Base-by-base conservation (phyloP, 2,113 vertebrate species). In the Megaceryle maxima region DNA sequence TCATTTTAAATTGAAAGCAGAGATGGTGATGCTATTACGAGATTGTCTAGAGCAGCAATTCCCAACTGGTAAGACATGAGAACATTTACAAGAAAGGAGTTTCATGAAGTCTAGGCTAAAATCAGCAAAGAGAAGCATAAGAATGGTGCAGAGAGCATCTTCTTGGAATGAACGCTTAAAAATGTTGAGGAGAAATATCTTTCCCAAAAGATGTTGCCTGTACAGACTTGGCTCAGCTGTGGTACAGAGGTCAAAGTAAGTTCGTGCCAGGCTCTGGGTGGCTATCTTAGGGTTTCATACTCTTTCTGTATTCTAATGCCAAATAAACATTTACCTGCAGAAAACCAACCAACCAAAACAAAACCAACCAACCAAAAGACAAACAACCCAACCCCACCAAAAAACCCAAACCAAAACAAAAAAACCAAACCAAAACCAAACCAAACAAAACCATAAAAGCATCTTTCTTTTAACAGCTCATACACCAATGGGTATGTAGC, bases 1-100 rank as follows among this genome's bases (percentile, higher is more conserved):
- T 96, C 80, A 89, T 83, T 91, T 91, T 95, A 94, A 96, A 97
- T 94, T 96, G 90, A 93, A 95, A 96, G 74, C 96, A 94, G 94
- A 96, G 81, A 50, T 0, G 0, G 22, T 16, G 19, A 93, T 92
- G 70, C 74, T 82, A 73, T 95, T 95, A 96, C 57, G 82, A 85
- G 87, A 87, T 89, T 85, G 89, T 96, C 95, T 92, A 76, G 81
- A 89, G 96, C 77, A 92, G 87, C 4, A 8, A 89, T 79, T 89
- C 84, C 74, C 81, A 96, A 84, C 48, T 94, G 70, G 83, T 91
- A 82, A 94, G 94, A 91, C 81, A 89, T 82, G 44, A 82, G 62
- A 78, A 94, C 50, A 44, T 69, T 94, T 78, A 94, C 14, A 91
- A 87, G 31, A 90, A 66, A 88, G 73, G 53, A 19, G 11, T 76